phyloP scores from a whole-genome alignment of 2,797 vertebrate species.

The Pelobates cultripes region DNA sequence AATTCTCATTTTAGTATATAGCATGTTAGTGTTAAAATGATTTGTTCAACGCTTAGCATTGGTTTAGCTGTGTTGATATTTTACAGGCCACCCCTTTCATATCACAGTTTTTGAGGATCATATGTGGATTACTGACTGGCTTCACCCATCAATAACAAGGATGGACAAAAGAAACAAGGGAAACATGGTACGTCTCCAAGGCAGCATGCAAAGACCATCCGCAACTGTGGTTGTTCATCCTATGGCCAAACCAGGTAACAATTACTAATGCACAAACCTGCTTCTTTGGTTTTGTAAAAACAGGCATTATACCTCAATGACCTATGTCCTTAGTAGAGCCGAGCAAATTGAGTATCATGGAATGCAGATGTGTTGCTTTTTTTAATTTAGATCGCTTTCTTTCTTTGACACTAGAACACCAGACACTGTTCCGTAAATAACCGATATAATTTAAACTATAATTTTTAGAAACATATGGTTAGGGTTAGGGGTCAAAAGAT shows the following conservation, averaged over 20 bases:
- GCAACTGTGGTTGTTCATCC: slow-evolving; percentile 88
- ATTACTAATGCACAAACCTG: not conserved
- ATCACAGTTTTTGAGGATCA: slow-evolving; percentile 87
- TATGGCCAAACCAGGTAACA: slow-evolving; percentile 89
- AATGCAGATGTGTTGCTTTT: no score
- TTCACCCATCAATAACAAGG: slow-evolving; percentile 75
- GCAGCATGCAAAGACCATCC: slow-evolving; percentile 83
- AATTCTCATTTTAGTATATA: no score
- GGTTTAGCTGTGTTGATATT: slow-evolving; percentile 12
- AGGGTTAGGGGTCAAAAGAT: no score
- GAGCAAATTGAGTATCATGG: no score
- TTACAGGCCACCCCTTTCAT: slow-evolving; percentile 83
- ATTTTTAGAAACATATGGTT: no score
- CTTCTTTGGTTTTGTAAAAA: no score
- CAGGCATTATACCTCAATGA: no score
- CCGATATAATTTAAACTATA: no score
- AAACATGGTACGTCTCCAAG: slow-evolving; percentile 75
- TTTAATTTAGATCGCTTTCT: no score
- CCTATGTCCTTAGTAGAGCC: no score
- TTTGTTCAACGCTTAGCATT: not conserved
- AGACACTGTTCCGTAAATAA: no score
- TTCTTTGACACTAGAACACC: no score
- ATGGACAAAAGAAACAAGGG: slow-evolving; percentile 83
- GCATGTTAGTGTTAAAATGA: not conserved
- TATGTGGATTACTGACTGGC: slow-evolving; percentile 88